phyloP scores from a whole-genome alignment of 2,113 vertebrate species.

The Struthidea cinerea region DNA sequence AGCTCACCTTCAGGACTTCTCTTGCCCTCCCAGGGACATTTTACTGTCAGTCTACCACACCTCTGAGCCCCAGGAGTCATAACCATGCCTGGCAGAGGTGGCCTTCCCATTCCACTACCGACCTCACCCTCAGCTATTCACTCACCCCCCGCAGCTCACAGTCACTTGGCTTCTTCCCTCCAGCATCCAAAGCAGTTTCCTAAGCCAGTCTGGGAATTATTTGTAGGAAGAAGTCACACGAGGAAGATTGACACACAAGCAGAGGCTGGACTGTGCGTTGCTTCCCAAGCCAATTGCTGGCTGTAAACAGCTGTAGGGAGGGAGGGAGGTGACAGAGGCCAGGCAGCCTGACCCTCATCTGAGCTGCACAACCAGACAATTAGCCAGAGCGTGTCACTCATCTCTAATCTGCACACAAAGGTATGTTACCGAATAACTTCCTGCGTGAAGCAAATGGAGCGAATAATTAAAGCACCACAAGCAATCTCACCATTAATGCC shows the following conservation, averaged over 20 bases:
- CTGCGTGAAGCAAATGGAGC: neutral
- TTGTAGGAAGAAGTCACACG: neutral
- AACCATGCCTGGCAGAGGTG: neutral
- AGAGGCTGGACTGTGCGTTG: neutral
- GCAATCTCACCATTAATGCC: neutral
- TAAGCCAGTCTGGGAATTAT: neutral
- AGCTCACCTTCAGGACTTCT: neutral
- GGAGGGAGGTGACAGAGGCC: neutral
- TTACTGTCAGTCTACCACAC: neutral
- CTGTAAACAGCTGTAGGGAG: neutral
- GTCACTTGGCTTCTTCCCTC: neutral
- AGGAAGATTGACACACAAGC: neutral
- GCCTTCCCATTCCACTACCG: neutral
- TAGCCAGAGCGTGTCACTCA: neutral
- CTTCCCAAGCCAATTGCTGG: neutral
- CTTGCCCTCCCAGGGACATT: neutral
- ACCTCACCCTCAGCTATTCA: neutral
- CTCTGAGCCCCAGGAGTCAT: neutral
- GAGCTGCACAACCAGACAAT: neutral
- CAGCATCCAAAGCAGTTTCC: neutral
- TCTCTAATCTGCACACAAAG: neutral
- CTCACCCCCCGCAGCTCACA: fast-evolving
- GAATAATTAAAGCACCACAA: neutral
- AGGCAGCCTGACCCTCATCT: neutral
- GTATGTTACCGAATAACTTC: neutral